Evolutionary conservation across 2,888 invertebrate genomes (phyloP), one percentile per base, ranked within the genome.

Genomic region (Leucophenga montana): DNA sequence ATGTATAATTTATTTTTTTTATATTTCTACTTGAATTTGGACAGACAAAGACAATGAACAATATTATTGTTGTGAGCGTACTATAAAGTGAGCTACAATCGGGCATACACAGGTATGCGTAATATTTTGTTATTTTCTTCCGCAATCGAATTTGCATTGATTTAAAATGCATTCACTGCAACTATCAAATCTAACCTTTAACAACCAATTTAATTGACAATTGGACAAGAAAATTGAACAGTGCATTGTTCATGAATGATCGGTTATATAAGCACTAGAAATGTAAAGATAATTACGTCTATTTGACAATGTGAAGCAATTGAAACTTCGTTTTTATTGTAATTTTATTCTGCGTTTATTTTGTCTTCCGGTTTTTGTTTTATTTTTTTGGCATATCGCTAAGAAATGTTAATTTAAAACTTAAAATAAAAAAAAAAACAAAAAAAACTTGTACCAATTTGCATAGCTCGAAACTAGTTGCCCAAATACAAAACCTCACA

Each of bases 31-130:
- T 27, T 27, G 27, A 27, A 27, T 27, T 27, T 27, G 27, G 27
- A 27, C 27, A 27, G 27, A 27, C 27, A 5, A 39, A 27, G 27
- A 27, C 27, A 5, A 39, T 39, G 39, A 39, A 44, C 22, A 11
- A 13, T 64, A 44, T 46, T 46, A 13, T n/a, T 14, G n/a, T 9
- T 50, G 50, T 68, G 73, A 66, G 70, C n/a, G n/a, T 73, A 54
- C 67, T 73, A 73, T 70, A 70, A 56, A 33, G 2, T 31, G 33
- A 22, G 9, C 44, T 20, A 39, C 62, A 22, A 20, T 20, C 48
- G 20, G 48, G 22, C 46, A 22, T 64, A n/a, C n/a, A n/a, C n/a
- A n/a, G n/a, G n/a, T n/a, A 46, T 64, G 62, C 48, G 14, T 46
- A 64, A 64, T 64, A 46, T 18, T 62, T 3, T 20, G 4, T 48